phyloP scores from a whole-genome alignment of 1,140 invertebrate species.

The Rhynchophorus ferrugineus region DNA sequence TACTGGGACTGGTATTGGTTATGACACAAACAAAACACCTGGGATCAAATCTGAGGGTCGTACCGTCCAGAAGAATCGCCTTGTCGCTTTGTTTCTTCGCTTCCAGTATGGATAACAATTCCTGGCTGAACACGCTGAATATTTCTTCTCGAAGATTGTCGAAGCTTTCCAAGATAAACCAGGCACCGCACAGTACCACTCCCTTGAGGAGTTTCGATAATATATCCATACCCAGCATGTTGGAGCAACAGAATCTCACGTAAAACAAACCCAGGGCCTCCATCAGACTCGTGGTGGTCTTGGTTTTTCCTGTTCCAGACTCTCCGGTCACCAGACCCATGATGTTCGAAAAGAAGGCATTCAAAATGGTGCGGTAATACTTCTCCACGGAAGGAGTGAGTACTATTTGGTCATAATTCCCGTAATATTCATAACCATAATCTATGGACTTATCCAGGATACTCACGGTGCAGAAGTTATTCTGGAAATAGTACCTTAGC shows the following conservation, averaged over 20 bases:
- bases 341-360: slow-evolving; percentile 69
- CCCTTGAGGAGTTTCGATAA: slow-evolving; percentile 63
- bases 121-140: slow-evolving; percentile 20
- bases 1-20: slow-evolving; percentile 25
- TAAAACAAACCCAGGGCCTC: slow-evolving; percentile 87
- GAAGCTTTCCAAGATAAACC: slow-evolving; percentile 77
- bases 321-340: slow-evolving; percentile 73
- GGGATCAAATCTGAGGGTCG: neutral
- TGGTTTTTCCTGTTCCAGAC: slow-evolving; percentile 80
- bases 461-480: slow-evolving; percentile 63
- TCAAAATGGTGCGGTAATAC: slow-evolving; percentile 78
- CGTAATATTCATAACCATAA: slow-evolving; percentile 90
- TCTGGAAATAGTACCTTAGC: slow-evolving; percentile 82
- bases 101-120: slow-evolving; percentile 64
- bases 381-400: slow-evolving; percentile 72
- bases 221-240: slow-evolving; percentile 65
- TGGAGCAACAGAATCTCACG: slow-evolving; percentile 79
- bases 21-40: slow-evolving; percentile 38
- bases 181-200: slow-evolving; percentile 75
- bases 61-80: slow-evolving; percentile 48
- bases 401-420: slow-evolving; percentile 63
- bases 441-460: slow-evolving; percentile 75
- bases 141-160: slow-evolving; percentile 27
- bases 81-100: slow-evolving; percentile 62
- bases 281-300: slow-evolving; percentile 77